Base-by-base conservation (phyloP, 2,888 invertebrate species). In the Drosophila acutilabella region DNA sequence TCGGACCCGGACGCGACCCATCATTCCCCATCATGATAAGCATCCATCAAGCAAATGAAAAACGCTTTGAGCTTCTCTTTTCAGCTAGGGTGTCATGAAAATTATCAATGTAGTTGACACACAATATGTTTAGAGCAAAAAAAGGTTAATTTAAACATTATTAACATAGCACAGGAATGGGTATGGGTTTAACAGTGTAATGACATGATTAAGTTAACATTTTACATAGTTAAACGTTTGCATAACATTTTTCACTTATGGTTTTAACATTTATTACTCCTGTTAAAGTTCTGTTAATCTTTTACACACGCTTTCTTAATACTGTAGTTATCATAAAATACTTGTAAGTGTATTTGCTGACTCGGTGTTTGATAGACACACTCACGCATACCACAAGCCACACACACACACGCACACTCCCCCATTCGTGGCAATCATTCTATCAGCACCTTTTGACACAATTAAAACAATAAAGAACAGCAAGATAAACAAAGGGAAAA, bases 21-120 rank as follows among this genome's bases (percentile, higher is more conserved):
- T 67, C 80, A 64, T 61, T 41, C 51, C 50, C 38, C 52, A 64
- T 51, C 52, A 62, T 65, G 81, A 81, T 80, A 73, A 70, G 65
- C 52, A 83, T 83, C 70, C 69, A 66, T 60, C 65, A 26, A 56
- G 26, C 57, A 64, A 60, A 59, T 51, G 57, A 44, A 45, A 61
- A 65, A 64, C 13, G 41, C 64, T 53, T 50, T 52, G 33, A 42
- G 42, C 20, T 16, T 47, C 6, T 13, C 16, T 50, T 50, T 54
- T 8, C 16, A 50, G 8, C 23, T 53, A 59, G 68, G 61, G 59
- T 50, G 54, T 38, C 64, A 23, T 40, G 16, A 2, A 38, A 36
- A 62, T 42, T 38, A 20, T 47, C 48, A 56, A 18, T 52, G 16
- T 53, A 60, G 7, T 57, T 23, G 6, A 6, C 20, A 20, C 4